Percentiles rank a stretch among this genome's conserved stretches.
phyloP scores from a whole-genome alignment of 2,113 vertebrate species.

The Fregata magnificens region DNA sequence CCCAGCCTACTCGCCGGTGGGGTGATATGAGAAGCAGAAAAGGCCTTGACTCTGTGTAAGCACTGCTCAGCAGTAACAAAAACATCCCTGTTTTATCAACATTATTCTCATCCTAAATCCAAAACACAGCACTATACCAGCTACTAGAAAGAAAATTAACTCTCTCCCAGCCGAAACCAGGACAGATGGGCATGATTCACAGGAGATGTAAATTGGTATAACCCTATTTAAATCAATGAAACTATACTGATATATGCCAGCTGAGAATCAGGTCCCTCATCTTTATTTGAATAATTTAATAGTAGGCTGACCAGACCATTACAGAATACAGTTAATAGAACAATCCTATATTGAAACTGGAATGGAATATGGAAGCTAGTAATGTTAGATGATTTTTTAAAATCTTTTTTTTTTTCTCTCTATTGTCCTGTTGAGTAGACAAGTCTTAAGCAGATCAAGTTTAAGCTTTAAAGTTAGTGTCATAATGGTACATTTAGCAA shows the following conservation, averaged over 20 bases:
- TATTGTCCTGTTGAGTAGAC: not conserved
- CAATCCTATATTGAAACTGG: not conserved
- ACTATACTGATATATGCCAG: not conserved
- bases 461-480: not conserved
- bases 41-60: too few species aligned
- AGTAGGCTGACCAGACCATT: slow-evolving; percentile 6
- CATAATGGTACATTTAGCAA: not conserved
- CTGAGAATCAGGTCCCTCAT: slow-evolving; percentile 10
- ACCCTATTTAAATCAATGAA: slow-evolving; percentile 29
- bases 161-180: too few species aligned
- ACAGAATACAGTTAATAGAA: not conserved
- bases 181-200: not conserved
- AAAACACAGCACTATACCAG: too few species aligned
- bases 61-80: too few species aligned
- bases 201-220: not conserved
- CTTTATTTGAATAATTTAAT: slow-evolving; percentile 39
- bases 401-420: not conserved
- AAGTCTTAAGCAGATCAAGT: not conserved
- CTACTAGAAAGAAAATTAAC: too few species aligned
- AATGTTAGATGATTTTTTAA: not conserved
- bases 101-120: too few species aligned
- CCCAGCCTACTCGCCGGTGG: too few species aligned
- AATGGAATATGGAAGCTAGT: not conserved
- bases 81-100: too few species aligned
- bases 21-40: too few species aligned